Base-by-base conservation (phyloP, 2,888 invertebrate genomes). In the Pogonocherus hispidulus region DNA sequence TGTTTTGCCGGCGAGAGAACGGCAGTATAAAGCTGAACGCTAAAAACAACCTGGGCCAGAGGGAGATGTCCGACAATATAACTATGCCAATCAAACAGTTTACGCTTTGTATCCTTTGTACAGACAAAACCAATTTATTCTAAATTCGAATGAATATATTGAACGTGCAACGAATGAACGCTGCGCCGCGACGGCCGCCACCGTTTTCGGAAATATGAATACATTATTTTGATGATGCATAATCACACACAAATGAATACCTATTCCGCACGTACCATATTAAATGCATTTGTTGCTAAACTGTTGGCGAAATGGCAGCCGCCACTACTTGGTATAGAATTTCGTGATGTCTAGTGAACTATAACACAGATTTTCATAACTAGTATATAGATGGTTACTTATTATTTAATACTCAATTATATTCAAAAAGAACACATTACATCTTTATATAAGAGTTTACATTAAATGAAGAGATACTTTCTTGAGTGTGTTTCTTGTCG, bases 61-160 rank as follows among this genome's bases (percentile, higher is more conserved):
- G 56, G 55, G 37, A 66, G 63, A 66, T 62, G 75, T 70, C 76
- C 71, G 73, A 76, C 76, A 76, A 73, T 72, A 76, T 78, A 79
- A 78, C 77, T 76, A 78, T 77, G 79, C 79, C 79, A 79, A 79
- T 79, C 79, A 79, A 78, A 79, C 76, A 74, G 78, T 79, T 79
- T 76, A 78, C 77, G 78, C 78, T 78, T 75, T 76, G 78, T 70
- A 75, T 76, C 72, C 72, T 75, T 70, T 76, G 70, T 74, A 76
- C 75, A 74, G 76, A 76, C 74, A 75, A 76, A 76, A 74, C 76
- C 78, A 76, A 78, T 78, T 78, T 77, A 77, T 77, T 69, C 72
- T 67, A 72, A 73, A 75, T 72, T 67, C 71, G 67, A 67, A 72
- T 66, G 73, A 67, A 66, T 70, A 65, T 68, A 73, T 72, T 67